Conservation (phyloP, 2,888 invertebrate species). For the Pammene fasciana region DNA sequence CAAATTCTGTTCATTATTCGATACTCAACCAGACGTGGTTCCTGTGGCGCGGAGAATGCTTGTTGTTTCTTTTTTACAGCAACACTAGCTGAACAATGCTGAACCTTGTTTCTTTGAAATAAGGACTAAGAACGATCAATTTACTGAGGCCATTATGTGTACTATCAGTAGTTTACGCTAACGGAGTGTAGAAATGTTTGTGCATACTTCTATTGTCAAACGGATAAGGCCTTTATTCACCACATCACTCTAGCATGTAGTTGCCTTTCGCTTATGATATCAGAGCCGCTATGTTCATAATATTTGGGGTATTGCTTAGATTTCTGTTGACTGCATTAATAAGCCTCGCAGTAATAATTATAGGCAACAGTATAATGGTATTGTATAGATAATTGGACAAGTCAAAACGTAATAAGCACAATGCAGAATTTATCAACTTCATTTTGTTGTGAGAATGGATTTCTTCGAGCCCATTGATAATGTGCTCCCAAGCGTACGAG, state of each 20-base stretch:
- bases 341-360: not conserved
- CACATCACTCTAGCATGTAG: too few species aligned
- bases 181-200: too few species aligned
- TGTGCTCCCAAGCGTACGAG: conserved; percentile 26
- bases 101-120: not conserved
- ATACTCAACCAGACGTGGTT: conserved; percentile 28
- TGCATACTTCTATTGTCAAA: too few species aligned
- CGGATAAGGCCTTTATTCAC: too few species aligned
- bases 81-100: not conserved
- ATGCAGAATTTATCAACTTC: conserved; percentile 33
- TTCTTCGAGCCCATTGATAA: conserved; percentile 35
- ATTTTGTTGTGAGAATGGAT: conserved; percentile 37
- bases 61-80: conserved; percentile 1
- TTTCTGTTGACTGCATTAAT: not conserved
- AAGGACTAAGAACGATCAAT: not conserved
- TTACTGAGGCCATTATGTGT: too few species aligned
- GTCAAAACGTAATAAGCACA: conserved; percentile 29
- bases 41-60: conserved; percentile 33
- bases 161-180: too few species aligned
- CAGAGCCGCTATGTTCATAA: too few species aligned
- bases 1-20: conserved; percentile 38
- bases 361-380: not conserved
- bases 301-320: too few species aligned
- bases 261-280: too few species aligned
- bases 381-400: conserved; percentile 27